Percentiles rank a stretch among this genome's conserved stretches.
These are phyloP conservation scores for Poecilia latipinna DNA, from an alignment of 2,113 vertebrate species.

Conservation along the genomic window DNA sequence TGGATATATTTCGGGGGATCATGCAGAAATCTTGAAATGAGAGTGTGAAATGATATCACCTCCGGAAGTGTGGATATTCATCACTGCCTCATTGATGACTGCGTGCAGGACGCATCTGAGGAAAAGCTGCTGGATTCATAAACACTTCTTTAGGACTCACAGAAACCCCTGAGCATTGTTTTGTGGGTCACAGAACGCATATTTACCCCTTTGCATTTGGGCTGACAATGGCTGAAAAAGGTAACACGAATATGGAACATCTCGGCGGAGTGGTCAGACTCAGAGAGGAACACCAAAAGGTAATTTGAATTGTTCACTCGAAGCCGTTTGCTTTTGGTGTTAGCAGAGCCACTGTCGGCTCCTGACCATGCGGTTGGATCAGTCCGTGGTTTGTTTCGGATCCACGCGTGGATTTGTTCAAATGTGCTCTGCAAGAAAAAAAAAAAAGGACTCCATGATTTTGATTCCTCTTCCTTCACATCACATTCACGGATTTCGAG, in stretches of 20 bases:
- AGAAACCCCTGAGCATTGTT: conserved; percentile 81
- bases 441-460: not conserved
- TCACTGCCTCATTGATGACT: conserved; percentile 80
- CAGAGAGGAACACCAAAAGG: conserved; percentile 88
- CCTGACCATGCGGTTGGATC: conserved; percentile 44
- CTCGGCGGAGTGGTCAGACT: conserved; percentile 81
- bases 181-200: conserved; percentile 38
- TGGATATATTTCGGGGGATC: conserved; percentile 60
- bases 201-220: conserved; percentile 29
- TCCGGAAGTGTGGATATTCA: conserved; percentile 77
- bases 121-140: conserved; percentile 84
- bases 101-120: conserved; percentile 73
- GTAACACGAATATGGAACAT: conserved; percentile 52
- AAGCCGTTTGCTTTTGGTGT: not conserved
- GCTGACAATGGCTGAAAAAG: conserved; percentile 68
- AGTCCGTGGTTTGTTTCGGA: not conserved
- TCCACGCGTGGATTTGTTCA: not conserved
- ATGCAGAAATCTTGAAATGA: conserved; percentile 80
- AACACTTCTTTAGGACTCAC: conserved; percentile 95
- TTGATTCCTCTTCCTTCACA: not conserved
- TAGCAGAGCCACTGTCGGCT: conserved; percentile 8
- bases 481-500: conserved; percentile 33
- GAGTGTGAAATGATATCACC: conserved; percentile 88
- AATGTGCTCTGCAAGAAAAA: fast-evolving
- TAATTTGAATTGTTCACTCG: conserved; percentile 65